Evolutionary conservation across 2,113 vertebrate species (phyloP).

Genomic region (Ancistrus triradiatus): DNA sequence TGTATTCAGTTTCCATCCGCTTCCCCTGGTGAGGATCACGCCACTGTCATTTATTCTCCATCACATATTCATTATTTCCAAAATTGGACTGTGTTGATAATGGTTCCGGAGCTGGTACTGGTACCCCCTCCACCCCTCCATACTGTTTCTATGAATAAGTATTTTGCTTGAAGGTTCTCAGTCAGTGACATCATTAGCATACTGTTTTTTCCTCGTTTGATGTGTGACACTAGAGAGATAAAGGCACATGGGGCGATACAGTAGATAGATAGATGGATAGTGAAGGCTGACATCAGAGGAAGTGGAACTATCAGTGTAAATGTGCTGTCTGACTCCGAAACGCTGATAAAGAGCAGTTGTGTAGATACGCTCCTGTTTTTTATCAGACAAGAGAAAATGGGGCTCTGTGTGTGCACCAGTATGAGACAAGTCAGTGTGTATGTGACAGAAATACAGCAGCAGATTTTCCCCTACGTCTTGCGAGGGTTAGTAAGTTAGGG

Average conservation of each 20-base stretch:
- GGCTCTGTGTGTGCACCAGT: neutral
- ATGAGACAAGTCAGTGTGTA: neutral
- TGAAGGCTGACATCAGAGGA: constrained; percentile 30
- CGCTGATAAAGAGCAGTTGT: constrained; percentile 16
- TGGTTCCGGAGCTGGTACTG: too few species aligned
- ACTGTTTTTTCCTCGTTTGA: constrained; percentile 24
- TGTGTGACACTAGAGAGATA: constrained; percentile 24
- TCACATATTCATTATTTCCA: too few species aligned
- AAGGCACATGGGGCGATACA: neutral
- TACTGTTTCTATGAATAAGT: neutral
- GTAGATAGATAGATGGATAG: constrained; percentile 9
- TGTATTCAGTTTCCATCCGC: too few species aligned
- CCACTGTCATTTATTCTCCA: too few species aligned
- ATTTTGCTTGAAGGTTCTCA: constrained; percentile 18
- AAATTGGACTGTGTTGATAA: too few species aligned
- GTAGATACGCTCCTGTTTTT: neutral
- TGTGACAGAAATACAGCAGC: too few species aligned
- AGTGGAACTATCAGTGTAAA: constrained; percentile 23
- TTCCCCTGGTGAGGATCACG: too few species aligned
- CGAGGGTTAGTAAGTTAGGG: too few species aligned
- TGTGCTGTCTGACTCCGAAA: constrained; percentile 27
- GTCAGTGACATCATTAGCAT: constrained; percentile 32
- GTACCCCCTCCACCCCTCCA: too few species aligned
- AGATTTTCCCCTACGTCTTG: too few species aligned
- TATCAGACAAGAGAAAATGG: constrained; percentile 6